Conservation (phyloP, 2,113 vertebrate genomes). For the Solea solea region DNA sequence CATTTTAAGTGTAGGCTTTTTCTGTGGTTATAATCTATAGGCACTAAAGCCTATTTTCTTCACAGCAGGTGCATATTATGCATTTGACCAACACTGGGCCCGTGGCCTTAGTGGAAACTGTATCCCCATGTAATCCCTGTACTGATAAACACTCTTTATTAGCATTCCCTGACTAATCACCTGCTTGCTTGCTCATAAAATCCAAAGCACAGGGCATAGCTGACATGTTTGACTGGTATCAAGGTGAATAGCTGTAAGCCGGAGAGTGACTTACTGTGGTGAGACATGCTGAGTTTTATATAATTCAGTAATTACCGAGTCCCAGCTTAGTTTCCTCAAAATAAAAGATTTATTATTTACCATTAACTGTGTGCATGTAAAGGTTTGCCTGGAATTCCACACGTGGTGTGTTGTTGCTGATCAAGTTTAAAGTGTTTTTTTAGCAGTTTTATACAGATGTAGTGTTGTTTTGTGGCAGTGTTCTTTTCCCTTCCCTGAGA, state of each 20-base stretch:
- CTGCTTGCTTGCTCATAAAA: slow-evolving; percentile 40
- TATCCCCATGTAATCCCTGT: slow-evolving; percentile 19
- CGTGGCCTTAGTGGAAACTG: slow-evolving; percentile 20
- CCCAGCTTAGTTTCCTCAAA: slow-evolving; percentile 7
- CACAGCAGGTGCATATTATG: background rate
- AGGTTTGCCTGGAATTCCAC: background rate
- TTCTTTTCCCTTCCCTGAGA: background rate
- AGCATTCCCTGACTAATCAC: slow-evolving; percentile 51
- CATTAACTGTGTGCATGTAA: background rate
- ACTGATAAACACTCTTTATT: slow-evolving; percentile 43
- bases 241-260: slow-evolving; percentile 53
- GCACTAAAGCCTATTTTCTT: slow-evolving; percentile 11
- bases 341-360: background rate
- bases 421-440: background rate
- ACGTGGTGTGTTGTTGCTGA: no score
- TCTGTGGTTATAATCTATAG: background rate
- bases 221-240: slow-evolving; percentile 57
- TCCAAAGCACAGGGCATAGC: slow-evolving; percentile 24
- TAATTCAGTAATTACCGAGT: slow-evolving; percentile 34
- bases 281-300: slow-evolving; percentile 30
- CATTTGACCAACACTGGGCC: slow-evolving; percentile 11
- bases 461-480: background rate
- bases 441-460: background rate
- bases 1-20: slow-evolving; percentile 1
- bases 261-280: slow-evolving; percentile 15